These are phyloP conservation scores for Rhea pennata DNA, from an alignment of 2,113 vertebrate genomes.

Conservation along the genomic window DNA sequence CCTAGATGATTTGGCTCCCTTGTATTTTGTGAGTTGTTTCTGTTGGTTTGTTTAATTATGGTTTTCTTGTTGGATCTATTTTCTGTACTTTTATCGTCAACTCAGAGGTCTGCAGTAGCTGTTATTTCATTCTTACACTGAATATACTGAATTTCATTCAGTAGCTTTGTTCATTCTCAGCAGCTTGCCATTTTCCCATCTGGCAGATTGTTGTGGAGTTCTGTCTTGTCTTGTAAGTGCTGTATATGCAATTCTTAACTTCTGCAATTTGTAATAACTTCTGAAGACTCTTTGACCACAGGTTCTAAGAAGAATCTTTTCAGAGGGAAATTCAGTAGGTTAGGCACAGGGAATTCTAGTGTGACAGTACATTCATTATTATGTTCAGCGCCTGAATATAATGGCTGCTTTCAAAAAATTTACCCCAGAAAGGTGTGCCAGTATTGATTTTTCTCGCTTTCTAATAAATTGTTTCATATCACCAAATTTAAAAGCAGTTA, in stretches of 20 bases:
- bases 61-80: neutral
- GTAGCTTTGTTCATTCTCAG: neutral
- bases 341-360: neutral
- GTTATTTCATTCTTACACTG: too few relatives aligned
- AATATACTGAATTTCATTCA: neutral
- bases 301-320: neutral
- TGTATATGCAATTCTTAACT: neutral
- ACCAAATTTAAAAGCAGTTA: neutral
- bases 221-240: neutral
- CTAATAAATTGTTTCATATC: neutral
- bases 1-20: neutral
- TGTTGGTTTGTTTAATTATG: neutral
- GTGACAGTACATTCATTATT: neutral
- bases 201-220: neutral
- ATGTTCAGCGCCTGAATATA: neutral
- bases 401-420: neutral
- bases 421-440: neutral
- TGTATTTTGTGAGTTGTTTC: neutral
- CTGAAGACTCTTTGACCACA: neutral
- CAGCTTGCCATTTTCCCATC: neutral
- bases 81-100: neutral
- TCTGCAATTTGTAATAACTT: neutral
- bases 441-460: neutral
- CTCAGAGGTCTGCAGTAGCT: neutral
- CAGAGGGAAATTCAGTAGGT: neutral